Evolutionary conservation across 2,888 invertebrate genomes (phyloP).

Genomic region (Drosophila robusta): DNA sequence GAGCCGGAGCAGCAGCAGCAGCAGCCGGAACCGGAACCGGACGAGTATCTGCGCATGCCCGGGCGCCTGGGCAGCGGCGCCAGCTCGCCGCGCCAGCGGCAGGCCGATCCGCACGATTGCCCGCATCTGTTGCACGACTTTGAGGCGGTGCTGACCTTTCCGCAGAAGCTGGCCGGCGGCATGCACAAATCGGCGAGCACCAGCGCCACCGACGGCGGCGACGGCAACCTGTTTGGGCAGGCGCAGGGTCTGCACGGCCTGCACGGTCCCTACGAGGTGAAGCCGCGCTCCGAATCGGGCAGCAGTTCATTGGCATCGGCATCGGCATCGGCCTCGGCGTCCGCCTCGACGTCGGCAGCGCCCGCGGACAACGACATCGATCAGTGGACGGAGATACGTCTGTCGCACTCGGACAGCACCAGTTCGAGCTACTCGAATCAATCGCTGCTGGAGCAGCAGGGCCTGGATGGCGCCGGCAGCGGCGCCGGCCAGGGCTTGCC

Average conservation of each 20-base stretch:
- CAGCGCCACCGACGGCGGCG: conserved; percentile 77
- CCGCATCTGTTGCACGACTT: conserved; percentile 84
- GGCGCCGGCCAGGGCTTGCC: conserved; percentile 38
- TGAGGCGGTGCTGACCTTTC: conserved; percentile 81
- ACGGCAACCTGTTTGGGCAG: conserved; percentile 73
- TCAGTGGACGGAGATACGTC: conserved; percentile 85
- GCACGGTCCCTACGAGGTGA: conserved; percentile 81
- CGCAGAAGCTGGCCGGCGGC: conserved; percentile 76
- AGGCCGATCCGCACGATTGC: conserved; percentile 83
- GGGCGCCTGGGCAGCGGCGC: conserved; percentile 80
- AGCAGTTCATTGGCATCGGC: conserved; percentile 54
- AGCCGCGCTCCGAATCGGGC: conserved; percentile 66
- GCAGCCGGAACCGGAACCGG: conserved; percentile 62
- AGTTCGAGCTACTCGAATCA: conserved; percentile 85
- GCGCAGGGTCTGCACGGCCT: conserved; percentile 75
- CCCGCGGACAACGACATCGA: conserved; percentile 83
- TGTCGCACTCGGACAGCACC: conserved; percentile 84
- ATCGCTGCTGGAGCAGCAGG: conserved; percentile 83
- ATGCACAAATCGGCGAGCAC: conserved; percentile 82
- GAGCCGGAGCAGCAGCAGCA: conserved; percentile 40
- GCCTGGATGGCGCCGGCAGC: conserved; percentile 51
- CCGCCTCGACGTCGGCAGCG: conserved; percentile 46
- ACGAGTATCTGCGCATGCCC: conserved; percentile 84
- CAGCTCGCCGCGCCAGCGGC: conserved; percentile 81
- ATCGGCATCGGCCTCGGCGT: conserved; percentile 50